Percentiles rank a stretch among this genome's conserved stretches.
Conservation (phyloP, 2,888 invertebrate species). For the Suillia variegata region DNA sequence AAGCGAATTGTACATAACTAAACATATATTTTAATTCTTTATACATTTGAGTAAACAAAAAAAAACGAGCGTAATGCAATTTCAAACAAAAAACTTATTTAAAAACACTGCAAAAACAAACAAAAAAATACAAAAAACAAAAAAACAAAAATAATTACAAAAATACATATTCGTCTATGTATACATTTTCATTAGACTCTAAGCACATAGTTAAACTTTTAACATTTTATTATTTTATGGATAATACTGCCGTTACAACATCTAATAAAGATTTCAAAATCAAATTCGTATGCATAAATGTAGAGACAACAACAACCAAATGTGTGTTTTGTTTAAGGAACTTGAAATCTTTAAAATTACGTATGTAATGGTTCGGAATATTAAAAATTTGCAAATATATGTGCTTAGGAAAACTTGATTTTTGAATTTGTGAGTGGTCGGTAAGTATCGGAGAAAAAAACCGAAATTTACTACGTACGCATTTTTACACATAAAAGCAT, state of each 20-base stretch:
- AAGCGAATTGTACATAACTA: slow-evolving; percentile 56
- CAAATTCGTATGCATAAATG: slow-evolving; percentile 32
- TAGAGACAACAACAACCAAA: slow-evolving; percentile 27
- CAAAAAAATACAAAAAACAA: slow-evolving; percentile 33
- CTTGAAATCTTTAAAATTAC: slow-evolving; percentile 46
- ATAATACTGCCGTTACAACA: slow-evolving; percentile 58
- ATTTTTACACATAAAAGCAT: no score
- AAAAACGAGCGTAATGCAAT: slow-evolving; percentile 17
- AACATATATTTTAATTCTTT: slow-evolving; percentile 37
- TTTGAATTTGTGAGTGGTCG: slow-evolving; percentile 10
- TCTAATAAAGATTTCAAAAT: slow-evolving; percentile 56
- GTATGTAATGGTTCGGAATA: slow-evolving; percentile 44
- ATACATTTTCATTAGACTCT: slow-evolving; percentile 57
- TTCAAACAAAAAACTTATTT: slow-evolving; percentile 5
- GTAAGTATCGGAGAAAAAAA: neutral
- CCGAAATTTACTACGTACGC: no score
- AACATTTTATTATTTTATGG: slow-evolving; percentile 60
- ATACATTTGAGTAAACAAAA: slow-evolving; percentile 38
- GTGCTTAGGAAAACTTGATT: slow-evolving; percentile 16
- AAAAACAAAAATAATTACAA: slow-evolving; percentile 36
- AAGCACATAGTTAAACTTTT: slow-evolving; percentile 60
- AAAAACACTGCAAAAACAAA: slow-evolving; percentile 12
- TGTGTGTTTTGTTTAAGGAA: slow-evolving; percentile 25
- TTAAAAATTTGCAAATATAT: slow-evolving; percentile 28
- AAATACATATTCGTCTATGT: slow-evolving; percentile 59